Evolutionary conservation across 2,888 invertebrate genomes (phyloP), one percentile per base, ranked within the genome.

Genomic region (Meiosimyza platycephala): DNA sequence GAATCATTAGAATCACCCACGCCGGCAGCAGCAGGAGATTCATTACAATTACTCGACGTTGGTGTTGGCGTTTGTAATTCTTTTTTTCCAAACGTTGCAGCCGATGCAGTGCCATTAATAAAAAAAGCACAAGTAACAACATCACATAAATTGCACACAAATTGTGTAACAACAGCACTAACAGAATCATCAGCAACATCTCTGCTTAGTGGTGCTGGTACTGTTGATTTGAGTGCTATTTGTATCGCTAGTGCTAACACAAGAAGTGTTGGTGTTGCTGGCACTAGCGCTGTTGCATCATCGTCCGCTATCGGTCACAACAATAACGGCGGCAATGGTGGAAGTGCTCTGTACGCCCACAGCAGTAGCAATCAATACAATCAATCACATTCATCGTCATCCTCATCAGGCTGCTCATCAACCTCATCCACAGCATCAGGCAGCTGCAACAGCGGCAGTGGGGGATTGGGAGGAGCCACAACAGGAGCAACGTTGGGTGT

Each of bases 1-100:
- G 79, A 80, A 50, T 75, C 79, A 12, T 85, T 88, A 12, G 86
- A 87, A 67, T 87, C 88, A 77, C 86, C 89, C 75, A 84, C 88
- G 74, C 84, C 88, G 73, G 60, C 60, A 13, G 59, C 65, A 1
- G 2, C 74, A 22, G 74, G 40, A 18, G 50, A 52, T 16, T 51
- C 70, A 28, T 16, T 62, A 33, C 59, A 60, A n/a, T 15, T 68
- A 16, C 48, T 68, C 5, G 59, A 6, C 15, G 22, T 50, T 47
- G 52, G n/a, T 22, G 52, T 40, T n/a, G 12, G 65, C 51, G 22
- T 9, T 40, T 40, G 40, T 13, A 12, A 11, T 4, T 59, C 60
- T 12, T 65, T 47, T 18, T 71, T 52, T 52, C n/a, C 28, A 51
- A 57, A n/a, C 15, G 15, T 47, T 15, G 9, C n/a, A 15, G 9